A percentile compares a stretch with the other conserved stretches of the same genome.
These are phyloP conservation scores for Anthophora plumipes DNA, from an alignment of 2,888 invertebrate species.

Conservation along the genomic window DNA sequence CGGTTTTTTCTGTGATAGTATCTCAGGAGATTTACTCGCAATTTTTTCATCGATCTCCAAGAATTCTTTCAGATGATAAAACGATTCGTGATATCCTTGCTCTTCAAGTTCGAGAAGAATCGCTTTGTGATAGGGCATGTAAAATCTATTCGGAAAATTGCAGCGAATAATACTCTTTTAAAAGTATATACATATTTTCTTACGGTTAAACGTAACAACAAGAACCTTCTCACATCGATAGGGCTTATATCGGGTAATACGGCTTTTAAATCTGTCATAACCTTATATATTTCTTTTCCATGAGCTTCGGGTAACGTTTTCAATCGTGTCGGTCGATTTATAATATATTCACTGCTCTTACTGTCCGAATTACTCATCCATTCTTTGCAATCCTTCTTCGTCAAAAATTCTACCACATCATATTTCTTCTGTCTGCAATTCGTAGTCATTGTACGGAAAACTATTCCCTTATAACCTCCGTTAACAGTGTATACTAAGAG, in stretches of 20 bases:
- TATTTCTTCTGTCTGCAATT: background rate
- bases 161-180: background rate
- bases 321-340: constrained; percentile 20
- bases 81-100: constrained; percentile 85
- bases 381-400: constrained; percentile 11
- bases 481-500: background rate
- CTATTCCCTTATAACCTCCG: background rate
- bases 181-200: background rate
- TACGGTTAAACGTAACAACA: background rate
- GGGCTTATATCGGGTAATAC: constrained; percentile 80
- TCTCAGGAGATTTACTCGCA: constrained; percentile 85
- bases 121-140: constrained; percentile 86
- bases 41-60: constrained; percentile 86
- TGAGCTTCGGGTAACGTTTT: constrained; percentile 71
- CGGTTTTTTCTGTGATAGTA: constrained; percentile 83
- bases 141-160: constrained; percentile 82
- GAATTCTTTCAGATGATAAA: constrained; percentile 86
- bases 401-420: constrained; percentile 16
- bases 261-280: constrained; percentile 77
- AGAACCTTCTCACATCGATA: constrained; percentile 81
- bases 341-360: background rate
- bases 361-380: constrained; percentile 23
- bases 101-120: constrained; percentile 86
- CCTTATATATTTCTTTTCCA: constrained; percentile 68
- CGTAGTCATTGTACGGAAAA: constrained; percentile 7